phyloP scores from a whole-genome alignment of 2,888 invertebrate species.

The Tortrix viridana region DNA sequence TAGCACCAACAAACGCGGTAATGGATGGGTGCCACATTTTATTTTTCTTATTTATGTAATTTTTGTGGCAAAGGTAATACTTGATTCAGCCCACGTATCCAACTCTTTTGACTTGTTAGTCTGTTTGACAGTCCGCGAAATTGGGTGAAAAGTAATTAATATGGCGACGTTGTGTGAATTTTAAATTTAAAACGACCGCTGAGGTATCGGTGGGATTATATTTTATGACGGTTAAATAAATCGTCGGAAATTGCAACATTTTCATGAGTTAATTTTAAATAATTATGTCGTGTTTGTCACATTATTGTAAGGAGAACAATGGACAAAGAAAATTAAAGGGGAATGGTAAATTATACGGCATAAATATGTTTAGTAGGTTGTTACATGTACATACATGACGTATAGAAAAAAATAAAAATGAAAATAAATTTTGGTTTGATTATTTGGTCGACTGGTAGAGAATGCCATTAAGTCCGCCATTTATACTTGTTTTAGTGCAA shows the following conservation, averaged over 20 bases:
- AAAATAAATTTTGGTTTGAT: no score
- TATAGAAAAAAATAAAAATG: no score
- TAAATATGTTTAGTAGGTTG: no score
- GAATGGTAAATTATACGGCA: no score
- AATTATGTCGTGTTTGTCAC: not conserved
- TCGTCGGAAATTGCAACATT: conserved; percentile 21
- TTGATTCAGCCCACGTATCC: conserved; percentile 50
- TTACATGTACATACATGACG: no score
- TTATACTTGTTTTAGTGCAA: no score
- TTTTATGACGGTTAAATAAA: conserved; percentile 47
- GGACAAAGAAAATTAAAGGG: not conserved
- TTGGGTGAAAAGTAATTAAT: conserved; percentile 72
- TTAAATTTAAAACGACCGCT: conserved; percentile 42
- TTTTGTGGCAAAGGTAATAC: conserved; percentile 42
- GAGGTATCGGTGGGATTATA: conserved; percentile 45
- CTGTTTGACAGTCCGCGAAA: conserved; percentile 69
- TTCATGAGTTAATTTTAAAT: conserved; percentile 1
- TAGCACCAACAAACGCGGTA: not conserved
- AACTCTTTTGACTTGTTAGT: conserved; percentile 61
- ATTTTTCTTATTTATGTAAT: not conserved
- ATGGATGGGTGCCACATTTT: conserved; percentile 18
- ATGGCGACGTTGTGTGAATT: conserved; percentile 48
- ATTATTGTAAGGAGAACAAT: not conserved
- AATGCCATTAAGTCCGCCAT: no score
- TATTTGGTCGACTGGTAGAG: no score